phyloP scores from a whole-genome alignment of 1,140 invertebrate species.

The Drosophila chauvacae region DNA sequence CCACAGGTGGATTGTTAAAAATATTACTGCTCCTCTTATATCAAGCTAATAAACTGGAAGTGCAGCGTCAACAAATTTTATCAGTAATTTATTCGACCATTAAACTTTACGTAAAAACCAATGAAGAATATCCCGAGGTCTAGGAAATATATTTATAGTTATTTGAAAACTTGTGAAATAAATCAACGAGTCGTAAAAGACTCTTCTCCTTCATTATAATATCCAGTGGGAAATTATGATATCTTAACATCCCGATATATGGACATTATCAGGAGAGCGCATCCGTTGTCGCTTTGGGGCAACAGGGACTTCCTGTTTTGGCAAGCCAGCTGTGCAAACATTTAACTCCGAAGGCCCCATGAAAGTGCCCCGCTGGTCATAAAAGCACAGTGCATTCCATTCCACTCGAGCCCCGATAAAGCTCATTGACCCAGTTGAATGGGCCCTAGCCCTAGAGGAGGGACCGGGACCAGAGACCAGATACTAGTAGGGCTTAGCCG shows the following conservation, averaged over 20 bases:
- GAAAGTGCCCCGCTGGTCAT: conserved; percentile 16
- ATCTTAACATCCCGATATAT: background rate
- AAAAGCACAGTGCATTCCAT: conserved; percentile 29
- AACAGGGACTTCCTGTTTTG: conserved; percentile 46
- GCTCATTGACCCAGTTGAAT: conserved; percentile 73
- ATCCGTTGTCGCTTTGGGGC: conserved; percentile 10
- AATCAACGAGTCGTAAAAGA: background rate
- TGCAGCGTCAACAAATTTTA: background rate
- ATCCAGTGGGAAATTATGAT: background rate
- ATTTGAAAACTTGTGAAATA: background rate
- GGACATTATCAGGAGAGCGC: conserved; percentile 12
- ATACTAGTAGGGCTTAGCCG: conserved; percentile 47
- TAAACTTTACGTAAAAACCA: background rate
- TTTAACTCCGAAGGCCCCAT: conserved; percentile 14
- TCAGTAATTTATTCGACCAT: background rate
- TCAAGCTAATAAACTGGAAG: background rate
- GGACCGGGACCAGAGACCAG: conserved; percentile 33
- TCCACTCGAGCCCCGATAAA: conserved; percentile 55
- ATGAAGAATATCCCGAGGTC: background rate
- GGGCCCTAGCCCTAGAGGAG: conserved; percentile 25
- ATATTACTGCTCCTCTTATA: background rate
- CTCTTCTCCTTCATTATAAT: background rate
- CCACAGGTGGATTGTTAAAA: background rate
- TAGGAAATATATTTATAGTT: too few relatives aligned
- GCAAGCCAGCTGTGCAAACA: conserved; percentile 68